Evolutionary conservation across 92 coral and sea anemone species (phyloP).

Genomic region (Heliopora coerulea): DNA sequence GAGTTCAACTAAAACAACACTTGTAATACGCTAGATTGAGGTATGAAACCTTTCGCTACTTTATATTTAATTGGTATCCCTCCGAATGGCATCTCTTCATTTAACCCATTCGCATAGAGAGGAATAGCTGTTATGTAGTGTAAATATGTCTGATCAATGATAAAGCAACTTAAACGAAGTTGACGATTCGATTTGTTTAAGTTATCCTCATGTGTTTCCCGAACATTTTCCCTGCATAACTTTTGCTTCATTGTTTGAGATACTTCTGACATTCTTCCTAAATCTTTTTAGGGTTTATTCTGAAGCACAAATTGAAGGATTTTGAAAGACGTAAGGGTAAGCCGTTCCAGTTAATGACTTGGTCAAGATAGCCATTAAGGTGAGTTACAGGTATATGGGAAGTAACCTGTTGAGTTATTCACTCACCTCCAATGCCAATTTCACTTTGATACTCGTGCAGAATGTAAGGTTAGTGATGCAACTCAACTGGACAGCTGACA

Average conservation of each 20-base stretch:
- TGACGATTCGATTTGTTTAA: not conserved
- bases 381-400: no score
- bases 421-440: no score
- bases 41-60: not conserved
- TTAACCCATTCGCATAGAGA: not conserved
- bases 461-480: no score
- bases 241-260: not conserved
- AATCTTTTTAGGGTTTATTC: not conserved
- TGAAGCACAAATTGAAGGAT: not conserved
- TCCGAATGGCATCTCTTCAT: not conserved
- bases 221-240: not conserved
- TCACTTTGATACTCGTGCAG: no score
- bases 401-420: no score
- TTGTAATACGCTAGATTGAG: not conserved
- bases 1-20: not conserved
- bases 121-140: not conserved
- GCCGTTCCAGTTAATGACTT: not conserved
- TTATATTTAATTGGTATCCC: not conserved
- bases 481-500: no score
- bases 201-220: not conserved
- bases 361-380: constrained; percentile 11
- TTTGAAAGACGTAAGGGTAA: not conserved
- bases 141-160: not conserved
- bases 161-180: not conserved
- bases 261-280: not conserved